Base-by-base conservation (phyloP, 2,888 invertebrate genomes). In the Arrhopalites spinosus region DNA sequence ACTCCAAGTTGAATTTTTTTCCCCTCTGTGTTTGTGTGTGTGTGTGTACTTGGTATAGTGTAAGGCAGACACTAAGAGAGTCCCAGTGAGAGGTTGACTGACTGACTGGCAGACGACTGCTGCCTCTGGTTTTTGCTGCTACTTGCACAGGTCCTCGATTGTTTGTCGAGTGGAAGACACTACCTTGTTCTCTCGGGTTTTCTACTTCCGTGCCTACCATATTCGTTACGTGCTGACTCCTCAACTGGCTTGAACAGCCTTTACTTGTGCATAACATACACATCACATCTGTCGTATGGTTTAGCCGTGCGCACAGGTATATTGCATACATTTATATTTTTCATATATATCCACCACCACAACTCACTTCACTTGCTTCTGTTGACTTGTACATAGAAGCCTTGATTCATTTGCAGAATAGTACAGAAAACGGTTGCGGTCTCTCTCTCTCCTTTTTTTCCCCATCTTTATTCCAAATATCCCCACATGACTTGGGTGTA, bases 91-190 rank as follows among this genome's bases (percentile, higher is more conserved):
- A 30, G 67, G 36, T 36, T 67, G 67, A 43, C 47, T 43, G 67
- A 66, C 2, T 66, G 66, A 67, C 45, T 17, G 67, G 45, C 67
- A 45, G 67, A 67, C 43, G 20, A 61, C 61, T 61, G 23, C 61
- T 36, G 13, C 11, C n/a, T 27, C n/a, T n/a, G n/a, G n/a, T n/a
- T n/a, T n/a, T n/a, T n/a, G n/a, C n/a, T n/a, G n/a, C n/a, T n/a
- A n/a, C n/a, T n/a, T 23, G 67, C 47, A 67, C 45, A 67, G 67
- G 45, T 67, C 47, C 45, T 67, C 23, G 67, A 67, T 67, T 67
- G 67, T 67, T 67, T 67, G 67, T 45, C 45, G 67, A 67, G 67
- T 67, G 67, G 43, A 45, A 47, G 67, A 67, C 25, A 67, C 45
- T 67, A 43, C 43, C 67, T 67, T 47, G 67, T 15, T 47, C 20